These are phyloP conservation scores for Micronisus gabar DNA, from an alignment of 2,113 vertebrate species.

Conservation along the genomic window DNA sequence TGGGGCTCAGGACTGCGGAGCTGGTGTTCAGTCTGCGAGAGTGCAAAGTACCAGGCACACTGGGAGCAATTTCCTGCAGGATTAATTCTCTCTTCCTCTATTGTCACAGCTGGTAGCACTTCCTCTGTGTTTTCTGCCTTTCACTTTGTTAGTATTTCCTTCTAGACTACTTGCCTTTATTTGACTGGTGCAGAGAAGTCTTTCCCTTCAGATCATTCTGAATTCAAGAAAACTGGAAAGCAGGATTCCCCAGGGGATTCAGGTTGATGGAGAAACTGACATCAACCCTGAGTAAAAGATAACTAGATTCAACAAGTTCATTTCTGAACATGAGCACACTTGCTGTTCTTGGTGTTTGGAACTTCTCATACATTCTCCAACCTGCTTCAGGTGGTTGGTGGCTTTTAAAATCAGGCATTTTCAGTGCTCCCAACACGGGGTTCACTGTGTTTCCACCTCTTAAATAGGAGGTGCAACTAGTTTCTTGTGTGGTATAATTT, in stretches of 20 bases:
- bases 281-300: not conserved
- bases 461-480: not conserved
- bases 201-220: not conserved
- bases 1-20: not conserved
- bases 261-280: not conserved
- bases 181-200: not conserved
- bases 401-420: not conserved
- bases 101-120: not conserved
- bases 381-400: not conserved
- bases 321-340: not conserved
- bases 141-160: not conserved
- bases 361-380: not conserved
- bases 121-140: not conserved
- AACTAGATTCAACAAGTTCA: not conserved
- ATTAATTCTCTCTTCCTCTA: not conserved
- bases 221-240: not conserved
- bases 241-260: not conserved
- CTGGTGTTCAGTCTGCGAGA: not conserved
- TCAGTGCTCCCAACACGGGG: not conserved
- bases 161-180: not conserved
- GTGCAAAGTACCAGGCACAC: not conserved
- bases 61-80: not conserved
- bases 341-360: not conserved
- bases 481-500: not conserved
- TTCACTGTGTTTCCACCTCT: not conserved